Percentiles rank a stretch among this genome's conserved stretches.
phyloP scores from a whole-genome alignment of 2,888 invertebrate species.

The Nasonia oneida region DNA sequence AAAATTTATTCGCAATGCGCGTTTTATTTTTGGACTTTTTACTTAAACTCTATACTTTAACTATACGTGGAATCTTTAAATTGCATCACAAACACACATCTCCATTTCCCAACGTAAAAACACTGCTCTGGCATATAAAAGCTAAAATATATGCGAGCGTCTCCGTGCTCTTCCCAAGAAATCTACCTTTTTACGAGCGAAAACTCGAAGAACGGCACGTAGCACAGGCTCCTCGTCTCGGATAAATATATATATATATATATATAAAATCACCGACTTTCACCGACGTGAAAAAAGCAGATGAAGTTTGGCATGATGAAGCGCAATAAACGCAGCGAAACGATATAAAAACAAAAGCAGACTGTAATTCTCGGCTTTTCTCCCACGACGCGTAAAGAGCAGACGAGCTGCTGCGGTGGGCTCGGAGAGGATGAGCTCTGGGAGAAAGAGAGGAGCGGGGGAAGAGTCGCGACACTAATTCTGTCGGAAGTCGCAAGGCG shows the following conservation, averaged over 20 bases:
- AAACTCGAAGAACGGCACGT: not conserved
- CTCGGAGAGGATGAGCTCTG: not conserved
- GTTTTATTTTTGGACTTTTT: too few species aligned
- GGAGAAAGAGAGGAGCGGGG: not conserved
- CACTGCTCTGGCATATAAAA: not conserved
- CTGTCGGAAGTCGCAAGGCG: constrained; percentile 44
- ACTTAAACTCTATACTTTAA: too few species aligned
- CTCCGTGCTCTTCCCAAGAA: not conserved
- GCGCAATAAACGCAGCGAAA: constrained; percentile 22
- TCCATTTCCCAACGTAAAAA: not conserved
- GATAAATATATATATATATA: not conserved
- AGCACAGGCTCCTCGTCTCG: not conserved
- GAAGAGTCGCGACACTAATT: constrained; percentile 53
- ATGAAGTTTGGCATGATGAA: not conserved
- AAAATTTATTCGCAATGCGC: not conserved
- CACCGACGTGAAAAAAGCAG: constrained; percentile 3
- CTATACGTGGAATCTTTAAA: too few species aligned
- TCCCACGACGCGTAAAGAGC: constrained; percentile 37
- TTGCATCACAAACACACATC: not conserved
- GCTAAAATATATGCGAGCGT: not conserved
- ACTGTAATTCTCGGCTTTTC: constrained; percentile 33
- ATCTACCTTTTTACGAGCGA: not conserved
- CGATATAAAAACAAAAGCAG: constrained; percentile 10
- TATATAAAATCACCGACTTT: not conserved
- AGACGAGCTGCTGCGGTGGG: constrained; percentile 8